Base-by-base conservation (phyloP, 1,140 invertebrate species). In the Heliconius hewitsoni region DNA sequence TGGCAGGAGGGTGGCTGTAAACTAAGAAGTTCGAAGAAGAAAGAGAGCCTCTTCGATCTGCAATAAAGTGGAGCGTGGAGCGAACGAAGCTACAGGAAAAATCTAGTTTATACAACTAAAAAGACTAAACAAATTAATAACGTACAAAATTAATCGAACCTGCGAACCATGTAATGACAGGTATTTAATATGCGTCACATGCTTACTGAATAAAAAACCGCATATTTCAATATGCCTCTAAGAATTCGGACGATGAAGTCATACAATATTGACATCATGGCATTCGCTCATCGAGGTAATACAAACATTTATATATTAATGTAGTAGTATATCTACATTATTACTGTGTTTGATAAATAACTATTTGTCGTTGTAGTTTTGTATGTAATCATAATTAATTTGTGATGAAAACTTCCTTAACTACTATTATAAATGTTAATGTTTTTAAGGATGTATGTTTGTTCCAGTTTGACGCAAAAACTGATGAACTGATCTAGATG, bases 181-280 rank as follows among this genome's bases (percentile, higher is more conserved):
- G 60, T 66, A 66, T 66, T 66, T 66, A 66, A 0, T 0, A 66
- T 66, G 60, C 60, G 60, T 66, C 60, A 66, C 27, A 66, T 27
- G 55, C 11, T 66, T 1, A 16, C 60, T 30, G 23, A 27, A 30
- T 13, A 66, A 66, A 66, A 66, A 66, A 66, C 8, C 27, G 13
- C 60, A 66, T 66, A 74, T 52, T 42, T 75, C 55, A 75, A 66
- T 75, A 74, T 42, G 30, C 60, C 60, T 66, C 60, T 30, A 66
- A 74, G 73, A 74, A 74, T 79, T 79, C 46, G 42, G 57, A 39
- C 57, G 73, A 75, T 79, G 78, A 79, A 76, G 73, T 79, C 78
- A 79, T 71, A 71, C 27, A 78, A 78, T 79, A 75, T 79, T 79
- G 78, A 79, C 78, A 79, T 79, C 78, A 79, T 74, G 72, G 72